Evolutionary conservation across 92 coral and sea anemone genomes (phyloP), one percentile per base, ranked within the genome.

Genomic region (Bergia sp.): DNA sequence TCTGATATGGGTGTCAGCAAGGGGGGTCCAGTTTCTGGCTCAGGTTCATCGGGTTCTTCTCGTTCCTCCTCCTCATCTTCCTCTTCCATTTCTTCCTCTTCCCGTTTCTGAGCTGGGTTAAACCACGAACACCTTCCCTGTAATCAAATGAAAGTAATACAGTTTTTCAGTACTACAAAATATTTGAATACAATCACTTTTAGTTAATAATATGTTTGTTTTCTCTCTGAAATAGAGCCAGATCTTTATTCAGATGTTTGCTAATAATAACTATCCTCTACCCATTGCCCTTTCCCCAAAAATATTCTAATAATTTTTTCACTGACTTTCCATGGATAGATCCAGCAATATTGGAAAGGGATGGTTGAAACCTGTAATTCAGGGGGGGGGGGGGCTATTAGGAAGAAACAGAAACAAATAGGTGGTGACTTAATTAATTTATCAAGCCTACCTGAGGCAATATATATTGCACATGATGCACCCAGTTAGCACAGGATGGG

Each of bases 21-120:
- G 11, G 98, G 97, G 4, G 99, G 99, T 21, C 99, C 99, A 72
- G 94, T 94, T 83, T 97, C 99, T 47, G 99, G 99, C 69, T 97
- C 99, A 37, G 99, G 99, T 67, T 97, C 99, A 89, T 97, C 99
- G 40, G 99, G 99, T 49, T 97, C 99, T 86, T 97, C 99, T 73
- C 98, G 86, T 86, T 97, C 99, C 53, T 97, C 99, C 20, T 97
- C 99, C 53, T 97, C 99, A 72, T 97, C 99, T 55, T 97, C 99
- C 85, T 97, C 99, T 90, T 97, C 99, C 73, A 95, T 90, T 74
- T 97, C 99, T 50, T 97, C 99, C 72, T 96, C 99, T 5, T 97
- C 99, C 87, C 90, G 96, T 76, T 90, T 97, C 87, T 91, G 96
- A 29, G 90, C 80, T 16, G 99, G 99, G 86, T 97, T 97, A 85